Base-by-base conservation (phyloP, 1,140 invertebrate genomes). In the Cydia fagiglandana region DNA sequence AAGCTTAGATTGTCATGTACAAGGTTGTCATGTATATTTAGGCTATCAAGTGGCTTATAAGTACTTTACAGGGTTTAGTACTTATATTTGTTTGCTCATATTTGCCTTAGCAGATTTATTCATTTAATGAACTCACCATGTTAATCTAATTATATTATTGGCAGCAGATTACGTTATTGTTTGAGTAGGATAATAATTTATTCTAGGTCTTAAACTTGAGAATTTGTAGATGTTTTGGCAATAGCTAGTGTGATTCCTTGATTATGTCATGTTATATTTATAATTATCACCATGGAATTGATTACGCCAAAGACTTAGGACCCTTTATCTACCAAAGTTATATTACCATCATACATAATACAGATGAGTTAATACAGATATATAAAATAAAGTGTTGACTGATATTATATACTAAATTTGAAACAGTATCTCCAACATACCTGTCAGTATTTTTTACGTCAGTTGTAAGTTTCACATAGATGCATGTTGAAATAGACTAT, bases 231-330 rank as follows among this genome's bases (percentile, higher is more conserved):
- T 68, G 28, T 70, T 70, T 70, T 70, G 64, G 34, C 66, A 41
- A 70, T 41, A 70, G 34, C 10, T 53, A 70, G 34, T 66, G 20
- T 76, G 38, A 50, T 76, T 56, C 34, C 13, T 24, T 10, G 20
- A 20, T 70, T 76, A 10, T 30, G 45, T 17, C 24, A 17, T 50
- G 12, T 50, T 47, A 70, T 68, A 73, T 64, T 50, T 78, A 75
- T 77, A 75, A 64, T 78, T 76, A 81, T 78, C 75, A 79, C 75
- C 73, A 79, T 79, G 75, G 79, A 80, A 79, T 79, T 81, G 76
- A 73, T 30, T 78, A 38, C 75, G 81, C 83, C 83, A 84, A 84
- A 84, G 83, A 84, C 80, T 74, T 77, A 10, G 5, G 9, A 61
- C 68, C 77, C 13, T 20, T 74, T 78, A 68, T 75, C 64, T 47